Percentiles rank a stretch among this genome's conserved stretches.
Conservation (phyloP, 1,140 invertebrate species). For the Drosophila carrolli region DNA sequence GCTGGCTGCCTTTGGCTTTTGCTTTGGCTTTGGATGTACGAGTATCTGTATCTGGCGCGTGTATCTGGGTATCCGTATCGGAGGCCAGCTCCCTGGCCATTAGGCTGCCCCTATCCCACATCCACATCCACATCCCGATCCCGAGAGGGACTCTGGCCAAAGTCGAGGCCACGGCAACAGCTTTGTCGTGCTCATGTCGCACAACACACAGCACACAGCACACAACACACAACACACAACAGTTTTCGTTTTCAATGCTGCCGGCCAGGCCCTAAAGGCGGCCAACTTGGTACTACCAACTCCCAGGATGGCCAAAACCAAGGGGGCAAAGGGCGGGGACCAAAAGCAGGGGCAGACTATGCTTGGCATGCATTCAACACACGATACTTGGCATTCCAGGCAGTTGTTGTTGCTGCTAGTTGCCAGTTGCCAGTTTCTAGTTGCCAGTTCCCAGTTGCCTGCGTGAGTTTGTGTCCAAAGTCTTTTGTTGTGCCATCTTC, state of each 20-base stretch:
- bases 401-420: constrained; percentile 33
- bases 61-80: constrained; percentile 65
- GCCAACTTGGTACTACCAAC: constrained; percentile 46
- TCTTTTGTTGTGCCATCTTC: constrained; percentile 79
- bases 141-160: constrained; percentile 34
- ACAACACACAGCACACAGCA: constrained; percentile 5
- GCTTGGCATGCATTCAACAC: constrained; percentile 82
- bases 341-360: constrained; percentile 46
- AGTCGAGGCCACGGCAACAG: constrained; percentile 56
- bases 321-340: neutral
- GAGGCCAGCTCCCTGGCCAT: constrained; percentile 55
- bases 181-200: constrained; percentile 78
- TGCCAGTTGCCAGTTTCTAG: constrained; percentile 19
- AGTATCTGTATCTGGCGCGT: constrained; percentile 78
- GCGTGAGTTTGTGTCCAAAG: constrained; percentile 82
- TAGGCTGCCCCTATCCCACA: constrained; percentile 44
- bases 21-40: neutral
- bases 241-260: constrained; percentile 81
- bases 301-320: constrained; percentile 12
- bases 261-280: constrained; percentile 61
- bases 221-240: constrained; percentile 33
- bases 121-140: constrained; percentile 8
- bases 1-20: neutral
- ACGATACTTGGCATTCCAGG: constrained; percentile 82
- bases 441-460: constrained; percentile 48